These are phyloP conservation scores for Drosophila mayri DNA, from an alignment of 1,140 invertebrate species.

Conservation along the genomic window DNA sequence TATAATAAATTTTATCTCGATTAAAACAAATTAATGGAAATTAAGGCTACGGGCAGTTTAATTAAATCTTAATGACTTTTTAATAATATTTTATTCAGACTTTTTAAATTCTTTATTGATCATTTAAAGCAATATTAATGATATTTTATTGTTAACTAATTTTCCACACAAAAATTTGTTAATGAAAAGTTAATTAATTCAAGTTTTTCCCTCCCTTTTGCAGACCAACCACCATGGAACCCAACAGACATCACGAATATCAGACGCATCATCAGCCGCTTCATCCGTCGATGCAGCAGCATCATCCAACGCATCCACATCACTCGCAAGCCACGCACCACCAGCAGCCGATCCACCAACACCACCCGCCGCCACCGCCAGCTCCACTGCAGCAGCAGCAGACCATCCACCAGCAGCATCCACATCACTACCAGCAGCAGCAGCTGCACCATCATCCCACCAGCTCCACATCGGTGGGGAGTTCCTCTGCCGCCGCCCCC, in stretches of 20 bases:
- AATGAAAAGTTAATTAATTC: not conserved
- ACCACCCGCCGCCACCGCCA: conserved; percentile 41
- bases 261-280: conserved; percentile 71
- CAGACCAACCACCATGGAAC: conserved; percentile 70
- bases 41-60: accelerated
- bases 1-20: not conserved
- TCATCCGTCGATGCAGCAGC: conserved; percentile 47
- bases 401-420: conserved; percentile 44
- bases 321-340: conserved; percentile 39
- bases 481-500: conserved; percentile 23
- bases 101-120: not conserved
- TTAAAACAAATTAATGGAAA: not conserved
- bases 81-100: not conserved
- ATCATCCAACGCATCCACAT: conserved; percentile 47
- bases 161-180: not conserved
- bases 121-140: not conserved
- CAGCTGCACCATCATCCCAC: conserved; percentile 46
- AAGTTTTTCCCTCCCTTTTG: not conserved
- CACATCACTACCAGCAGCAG: conserved; percentile 45
- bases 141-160: not conserved
- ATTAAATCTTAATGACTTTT: not conserved
- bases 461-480: conserved; percentile 20
- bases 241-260: conserved; percentile 81
- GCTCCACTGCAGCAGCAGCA: conserved; percentile 17
- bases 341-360: conserved; percentile 50